Base-by-base conservation (phyloP, 2,113 vertebrate species). In the Lontra canadensis region DNA sequence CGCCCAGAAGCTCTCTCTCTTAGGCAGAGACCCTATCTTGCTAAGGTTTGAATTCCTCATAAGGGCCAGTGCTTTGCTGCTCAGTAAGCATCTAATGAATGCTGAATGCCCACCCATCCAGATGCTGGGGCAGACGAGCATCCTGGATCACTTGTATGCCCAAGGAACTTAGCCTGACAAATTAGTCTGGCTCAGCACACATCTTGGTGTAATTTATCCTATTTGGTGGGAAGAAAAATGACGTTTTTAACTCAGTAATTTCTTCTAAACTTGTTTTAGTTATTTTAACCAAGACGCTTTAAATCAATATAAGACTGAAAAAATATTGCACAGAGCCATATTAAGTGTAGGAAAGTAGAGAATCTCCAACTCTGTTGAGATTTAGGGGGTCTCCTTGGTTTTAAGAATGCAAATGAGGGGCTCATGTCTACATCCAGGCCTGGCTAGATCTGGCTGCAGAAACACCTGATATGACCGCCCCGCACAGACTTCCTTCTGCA, bases 261-360 rank as follows among this genome's bases (percentile, higher is more conserved):
- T 97, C 49, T 88, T 91, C 21, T 85, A 78, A 89, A 74, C 4
- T 55, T 94, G 90, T 49, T 95, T 90, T 85, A 96, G 78, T 13
- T 95, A n/a, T 39, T 94, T 91, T 95, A 94, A 55, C 34, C 36
- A 88, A 71, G 42, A 21, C 94, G 44, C 11, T 88, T 97, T 82
- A 76, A 96, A 94, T 95, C 44, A 92, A 18, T 76, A 90, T 52
- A 21, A 82, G 31, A 44, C 25, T 55, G 11, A 47, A 92, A 65
- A 13, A 73, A 12, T 1, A 83, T 14, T 26, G 81, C 34, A 29
- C 9, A 61, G 25, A 57, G 17, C 29, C 55, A n/a, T 63, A 34
- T 74, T 74, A 59, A 95, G 87, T 89, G 44, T 26, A 57, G 92
- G 71, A 25, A 59, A n/a, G 23, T 13, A 26, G 9, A 90, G 34